Percentiles rank a stretch among this genome's conserved stretches.
phyloP scores from a whole-genome alignment of 1,140 invertebrate species.

The Drosophila tristis region DNA sequence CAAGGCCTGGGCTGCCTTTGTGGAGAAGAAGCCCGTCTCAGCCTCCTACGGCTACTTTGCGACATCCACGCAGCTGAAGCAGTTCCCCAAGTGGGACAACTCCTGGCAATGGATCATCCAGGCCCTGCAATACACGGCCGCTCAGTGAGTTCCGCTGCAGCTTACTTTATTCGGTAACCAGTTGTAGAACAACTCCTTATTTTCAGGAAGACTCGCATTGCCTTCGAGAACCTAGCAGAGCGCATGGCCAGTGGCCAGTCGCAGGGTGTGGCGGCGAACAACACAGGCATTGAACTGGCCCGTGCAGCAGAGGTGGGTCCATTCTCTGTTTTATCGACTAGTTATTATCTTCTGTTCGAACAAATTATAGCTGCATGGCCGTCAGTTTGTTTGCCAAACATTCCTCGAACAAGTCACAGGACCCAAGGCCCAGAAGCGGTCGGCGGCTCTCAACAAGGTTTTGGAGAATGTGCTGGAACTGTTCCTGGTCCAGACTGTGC shows the following conservation, averaged over 20 bases:
- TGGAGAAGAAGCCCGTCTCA: slow-evolving; percentile 85
- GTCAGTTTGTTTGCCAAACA: slow-evolving; percentile 89
- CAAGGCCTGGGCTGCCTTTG: slow-evolving; percentile 89
- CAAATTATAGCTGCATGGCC: slow-evolving; percentile 87
- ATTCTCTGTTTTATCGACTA: neutral
- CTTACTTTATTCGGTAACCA: neutral
- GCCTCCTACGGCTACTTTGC: slow-evolving; percentile 88
- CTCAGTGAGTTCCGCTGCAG: slow-evolving; percentile 86
- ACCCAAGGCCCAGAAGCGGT: slow-evolving; percentile 75
- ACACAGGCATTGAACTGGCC: slow-evolving; percentile 91
- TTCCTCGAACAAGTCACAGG: slow-evolving; percentile 85
- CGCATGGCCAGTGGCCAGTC: slow-evolving; percentile 87
- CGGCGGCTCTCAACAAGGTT: slow-evolving; percentile 86
- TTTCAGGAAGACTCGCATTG: slow-evolving; percentile 89
- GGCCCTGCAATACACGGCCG: slow-evolving; percentile 88
- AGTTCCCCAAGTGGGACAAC: slow-evolving; percentile 87
- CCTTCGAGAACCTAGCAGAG: slow-evolving; percentile 88
- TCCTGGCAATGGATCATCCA: slow-evolving; percentile 87
- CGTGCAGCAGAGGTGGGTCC: slow-evolving; percentile 88
- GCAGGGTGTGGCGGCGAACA: slow-evolving; percentile 93
- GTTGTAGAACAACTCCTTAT: too few species aligned
- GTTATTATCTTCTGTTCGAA: neutral
- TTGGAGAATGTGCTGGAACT: slow-evolving; percentile 90
- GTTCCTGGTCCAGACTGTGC: slow-evolving; percentile 90
- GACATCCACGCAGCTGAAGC: slow-evolving; percentile 73